Percentiles rank a stretch among this genome's conserved stretches.
Conservation (phyloP, 2,888 invertebrate species). For the Chrysomela aeneicollis region DNA sequence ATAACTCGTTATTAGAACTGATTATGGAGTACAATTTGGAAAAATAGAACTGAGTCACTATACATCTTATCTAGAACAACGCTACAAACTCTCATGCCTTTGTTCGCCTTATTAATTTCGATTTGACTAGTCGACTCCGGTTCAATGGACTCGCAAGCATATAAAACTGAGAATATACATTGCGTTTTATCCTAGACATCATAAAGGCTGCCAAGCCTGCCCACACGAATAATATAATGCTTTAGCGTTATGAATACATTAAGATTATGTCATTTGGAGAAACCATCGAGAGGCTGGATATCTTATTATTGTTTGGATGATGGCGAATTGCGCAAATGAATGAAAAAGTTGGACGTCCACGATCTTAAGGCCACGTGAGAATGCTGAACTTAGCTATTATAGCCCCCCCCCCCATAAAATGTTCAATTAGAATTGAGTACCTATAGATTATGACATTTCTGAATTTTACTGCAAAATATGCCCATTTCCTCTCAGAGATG, state of each 20-base stretch:
- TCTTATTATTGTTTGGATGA: not conserved
- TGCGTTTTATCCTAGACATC: constrained; percentile 13
- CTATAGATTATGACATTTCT: too few relatives aligned
- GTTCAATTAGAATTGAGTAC: too few relatives aligned
- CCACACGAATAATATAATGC: constrained; percentile 30
- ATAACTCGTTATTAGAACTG: too few relatives aligned
- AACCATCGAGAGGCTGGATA: constrained; percentile 18
- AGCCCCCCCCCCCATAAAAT: too few relatives aligned
- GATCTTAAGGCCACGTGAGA: too few relatives aligned
- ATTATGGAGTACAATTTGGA: too few relatives aligned
- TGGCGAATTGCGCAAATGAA: not conserved
- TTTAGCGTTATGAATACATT: constrained; percentile 21
- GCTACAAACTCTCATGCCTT: not conserved
- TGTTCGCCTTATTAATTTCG: constrained; percentile 18
- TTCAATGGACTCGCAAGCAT: constrained; percentile 7
- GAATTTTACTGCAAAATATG: too few relatives aligned
- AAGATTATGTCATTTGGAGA: constrained; percentile 30
- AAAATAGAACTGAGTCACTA: too few relatives aligned
- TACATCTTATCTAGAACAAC: too few relatives aligned
- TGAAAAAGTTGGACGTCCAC: too few relatives aligned
- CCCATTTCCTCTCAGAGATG: too few relatives aligned
- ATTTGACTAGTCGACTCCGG: constrained; percentile 4
- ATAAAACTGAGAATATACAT: constrained; percentile 16
- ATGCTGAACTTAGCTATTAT: too few relatives aligned
- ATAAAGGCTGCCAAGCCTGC: constrained; percentile 13